Evolutionary conservation across 2,888 invertebrate species (phyloP).

Genomic region (Apamea monoglypha): DNA sequence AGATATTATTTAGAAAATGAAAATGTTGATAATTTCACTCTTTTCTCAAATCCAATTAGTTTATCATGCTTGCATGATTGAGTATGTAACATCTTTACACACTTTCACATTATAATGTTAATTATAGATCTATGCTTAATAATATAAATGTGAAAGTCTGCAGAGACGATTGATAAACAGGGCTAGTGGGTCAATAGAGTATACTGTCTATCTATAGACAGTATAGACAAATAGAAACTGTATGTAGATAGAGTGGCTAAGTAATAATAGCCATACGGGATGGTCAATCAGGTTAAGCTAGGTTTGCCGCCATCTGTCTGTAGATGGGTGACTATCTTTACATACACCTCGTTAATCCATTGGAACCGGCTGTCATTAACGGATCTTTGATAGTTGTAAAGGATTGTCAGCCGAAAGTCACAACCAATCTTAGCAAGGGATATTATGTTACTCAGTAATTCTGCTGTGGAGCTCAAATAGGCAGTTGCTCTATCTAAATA

Average conservation of each 20-base stretch:
- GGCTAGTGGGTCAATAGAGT: constrained; percentile 3
- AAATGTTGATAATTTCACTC: background rate
- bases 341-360: background rate
- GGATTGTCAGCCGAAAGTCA: background rate
- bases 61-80: background rate
- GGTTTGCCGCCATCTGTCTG: background rate
- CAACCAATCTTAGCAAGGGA: background rate
- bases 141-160: constrained; percentile 3
- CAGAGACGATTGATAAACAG: background rate
- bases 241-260: background rate
- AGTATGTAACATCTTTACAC: background rate
- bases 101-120: constrained; percentile 20
- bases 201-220: background rate
- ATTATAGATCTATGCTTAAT: background rate
- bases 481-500: background rate
- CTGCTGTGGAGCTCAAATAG: background rate
- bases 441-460: background rate
- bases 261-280: background rate
- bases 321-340: background rate
- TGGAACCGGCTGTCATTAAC: background rate
- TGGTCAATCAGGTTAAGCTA: background rate
- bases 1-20: background rate
- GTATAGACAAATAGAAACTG: background rate
- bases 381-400: background rate
- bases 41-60: background rate